Percentiles rank a stretch among this genome's conserved stretches.
Evolutionary conservation across 2,113 vertebrate species (phyloP).

Genomic region (Polypterus senegalus): DNA sequence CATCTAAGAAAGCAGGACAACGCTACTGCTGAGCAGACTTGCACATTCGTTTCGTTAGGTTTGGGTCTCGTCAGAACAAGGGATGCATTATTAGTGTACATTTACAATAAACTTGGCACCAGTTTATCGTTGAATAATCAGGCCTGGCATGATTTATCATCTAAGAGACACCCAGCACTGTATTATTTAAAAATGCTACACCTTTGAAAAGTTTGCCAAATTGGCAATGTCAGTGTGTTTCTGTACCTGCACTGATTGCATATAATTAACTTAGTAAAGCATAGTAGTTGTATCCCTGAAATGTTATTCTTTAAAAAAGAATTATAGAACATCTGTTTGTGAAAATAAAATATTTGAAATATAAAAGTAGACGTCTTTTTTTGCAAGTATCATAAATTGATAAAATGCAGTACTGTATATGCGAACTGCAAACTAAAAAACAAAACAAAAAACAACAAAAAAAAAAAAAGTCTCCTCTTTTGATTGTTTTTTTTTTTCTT

Average conservation of each 20-base stretch:
- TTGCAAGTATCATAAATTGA: background rate
- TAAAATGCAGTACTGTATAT: background rate
- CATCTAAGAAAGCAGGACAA: background rate
- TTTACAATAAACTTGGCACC: constrained; percentile 29
- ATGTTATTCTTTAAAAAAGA: constrained; percentile 26
- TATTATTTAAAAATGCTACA: constrained; percentile 42
- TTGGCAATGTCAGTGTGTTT: constrained; percentile 18
- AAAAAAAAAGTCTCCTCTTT: too few relatives aligned
- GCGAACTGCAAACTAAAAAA: constrained; percentile 1
- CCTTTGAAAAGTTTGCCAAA: constrained; percentile 39
- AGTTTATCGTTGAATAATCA: constrained; percentile 30
- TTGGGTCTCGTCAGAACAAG: background rate
- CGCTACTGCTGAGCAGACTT: constrained; percentile 2
- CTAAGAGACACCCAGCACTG: constrained; percentile 39
- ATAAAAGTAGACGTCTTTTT: background rate
- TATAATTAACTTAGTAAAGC: constrained; percentile 57
- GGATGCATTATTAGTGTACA: background rate
- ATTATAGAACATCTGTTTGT: constrained; percentile 19
- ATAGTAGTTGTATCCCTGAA: constrained; percentile 63
- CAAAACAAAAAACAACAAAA: too few relatives aligned
- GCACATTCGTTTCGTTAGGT: background rate
- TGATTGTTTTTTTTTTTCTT: too few relatives aligned
- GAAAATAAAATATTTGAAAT: constrained; percentile 17
- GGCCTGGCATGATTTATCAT: constrained; percentile 16
- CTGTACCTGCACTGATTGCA: constrained; percentile 51